Base-by-base conservation (phyloP, 2,113 vertebrate genomes). In the Corydoras maculifer region DNA sequence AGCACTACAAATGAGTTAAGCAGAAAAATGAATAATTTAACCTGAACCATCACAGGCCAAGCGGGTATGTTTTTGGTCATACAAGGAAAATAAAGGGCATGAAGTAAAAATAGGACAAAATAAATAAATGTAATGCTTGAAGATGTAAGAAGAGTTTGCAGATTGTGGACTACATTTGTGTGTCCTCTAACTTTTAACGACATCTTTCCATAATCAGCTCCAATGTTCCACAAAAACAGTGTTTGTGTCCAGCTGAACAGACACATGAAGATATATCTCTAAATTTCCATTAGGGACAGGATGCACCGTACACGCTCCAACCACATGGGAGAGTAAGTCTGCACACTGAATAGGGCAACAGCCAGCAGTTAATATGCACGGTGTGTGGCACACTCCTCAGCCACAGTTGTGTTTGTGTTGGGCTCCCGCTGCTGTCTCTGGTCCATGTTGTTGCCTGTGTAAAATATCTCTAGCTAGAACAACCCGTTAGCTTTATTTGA, bases 401-500 rank as follows among this genome's bases (percentile, higher is more conserved):
- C 71, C 68, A 55, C 64, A 68, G 71, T 62, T 71, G 60, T 80
- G 73, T 77, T 80, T 80, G 65, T 80, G 35, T 80, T 80, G 75
- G 75, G 78, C 62, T 60, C 62, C n/a, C 11, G 9, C 9, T 58
- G 65, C 53, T 32, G 63, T 65, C 14, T 59, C 68, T 74, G 59
- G 48, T 71, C 50, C 62, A 69, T 54, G 32, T 49, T 18, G 62
- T 67, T 71, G 69, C 54, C 59, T 54, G 50, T 61, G 60, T 29
- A 51, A 58, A 68, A 65, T 72, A 75, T 63, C 69, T 78, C 48
- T 35, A 78, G 65, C 53, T 32, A 31, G 61, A 65, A 71, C 65
- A 65, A 65, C 62, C 48, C 18, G 54, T 70, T 66, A 62, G 58
- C 10, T 62, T 71, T 73, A 62, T 68, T 62, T 61, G 58, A 64